A percentile compares a stretch with the other conserved stretches of the same genome.
Evolutionary conservation across 2,888 invertebrate species (phyloP).

Genomic region (Drosophila sordidula): DNA sequence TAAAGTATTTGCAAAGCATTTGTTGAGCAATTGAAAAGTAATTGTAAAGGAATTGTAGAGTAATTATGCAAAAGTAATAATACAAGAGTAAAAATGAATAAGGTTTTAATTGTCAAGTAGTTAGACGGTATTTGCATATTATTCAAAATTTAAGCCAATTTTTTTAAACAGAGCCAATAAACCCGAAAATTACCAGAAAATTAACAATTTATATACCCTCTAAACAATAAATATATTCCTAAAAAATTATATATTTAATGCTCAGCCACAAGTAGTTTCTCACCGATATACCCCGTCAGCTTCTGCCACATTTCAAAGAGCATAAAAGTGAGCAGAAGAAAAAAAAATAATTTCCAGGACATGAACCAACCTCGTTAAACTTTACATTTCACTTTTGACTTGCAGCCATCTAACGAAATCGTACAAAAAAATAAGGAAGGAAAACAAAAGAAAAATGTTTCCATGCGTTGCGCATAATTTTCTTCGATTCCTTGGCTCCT

Average conservation of each 20-base stretch:
- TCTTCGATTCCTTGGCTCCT: conserved; percentile 33
- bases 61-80: not conserved
- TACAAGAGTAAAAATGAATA: no score
- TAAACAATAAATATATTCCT: no score
- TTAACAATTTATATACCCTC: not conserved
- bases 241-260: no score
- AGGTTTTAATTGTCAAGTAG: not conserved
- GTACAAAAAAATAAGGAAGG: not conserved
- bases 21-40: not conserved
- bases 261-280: no score
- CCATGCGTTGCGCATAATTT: conserved; percentile 63
- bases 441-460: conserved; percentile 16
- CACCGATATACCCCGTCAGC: conserved; percentile 1
- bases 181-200: not conserved
- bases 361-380: conserved; percentile 34
- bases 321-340: conserved; percentile 5
- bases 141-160: no score
- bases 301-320: not conserved
- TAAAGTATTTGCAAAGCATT: not conserved
- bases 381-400: conserved; percentile 64
- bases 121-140: not conserved
- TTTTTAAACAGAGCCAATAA: no score
- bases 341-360: conserved; percentile 22
- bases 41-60: not conserved
- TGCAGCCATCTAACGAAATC: conserved; percentile 20